These are phyloP conservation scores for Nomada fabriciana DNA, from an alignment of 2,888 invertebrate species.

Conservation along the genomic window DNA sequence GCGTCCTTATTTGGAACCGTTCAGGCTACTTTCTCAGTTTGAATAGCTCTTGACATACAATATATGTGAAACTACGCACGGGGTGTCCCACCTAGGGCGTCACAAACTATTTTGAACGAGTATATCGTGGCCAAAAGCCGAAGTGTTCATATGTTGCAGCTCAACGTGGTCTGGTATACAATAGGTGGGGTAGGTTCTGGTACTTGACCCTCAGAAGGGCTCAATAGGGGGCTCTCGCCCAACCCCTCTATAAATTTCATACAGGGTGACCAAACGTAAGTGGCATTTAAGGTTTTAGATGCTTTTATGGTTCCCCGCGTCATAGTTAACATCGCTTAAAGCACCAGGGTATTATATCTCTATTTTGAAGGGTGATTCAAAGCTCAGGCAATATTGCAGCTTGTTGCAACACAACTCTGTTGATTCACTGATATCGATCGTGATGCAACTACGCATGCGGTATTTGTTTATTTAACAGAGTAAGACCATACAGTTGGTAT, in stretches of 20 bases:
- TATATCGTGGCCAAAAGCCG: neutral
- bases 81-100: constrained; percentile 8
- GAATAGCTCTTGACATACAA: neutral
- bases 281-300: constrained; percentile 27
- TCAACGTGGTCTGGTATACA: neutral
- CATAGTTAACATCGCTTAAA: neutral
- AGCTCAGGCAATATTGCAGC: constrained; percentile 14
- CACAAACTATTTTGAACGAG: constrained; percentile 4
- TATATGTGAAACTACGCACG: neutral
- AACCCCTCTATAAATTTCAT: constrained; percentile 21
- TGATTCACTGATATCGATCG: neutral
- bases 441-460: too few relatives aligned
- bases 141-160: constrained; percentile 6
- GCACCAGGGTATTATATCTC: neutral
- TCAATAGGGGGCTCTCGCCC: constrained; percentile 4
- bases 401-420: neutral
- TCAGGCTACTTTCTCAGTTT: neutral
- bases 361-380: neutral
- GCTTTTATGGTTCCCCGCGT: constrained; percentile 17
- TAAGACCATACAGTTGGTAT: too few relatives aligned
- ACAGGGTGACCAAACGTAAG: constrained; percentile 24
- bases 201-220: constrained; percentile 34
- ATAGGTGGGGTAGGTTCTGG: constrained; percentile 11
- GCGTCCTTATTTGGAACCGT: neutral
- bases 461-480: too few relatives aligned